A percentile compares a stretch with the other conserved stretches of the same genome.
phyloP scores from a whole-genome alignment of 2,113 vertebrate species.

The Menura novaehollandiae region DNA sequence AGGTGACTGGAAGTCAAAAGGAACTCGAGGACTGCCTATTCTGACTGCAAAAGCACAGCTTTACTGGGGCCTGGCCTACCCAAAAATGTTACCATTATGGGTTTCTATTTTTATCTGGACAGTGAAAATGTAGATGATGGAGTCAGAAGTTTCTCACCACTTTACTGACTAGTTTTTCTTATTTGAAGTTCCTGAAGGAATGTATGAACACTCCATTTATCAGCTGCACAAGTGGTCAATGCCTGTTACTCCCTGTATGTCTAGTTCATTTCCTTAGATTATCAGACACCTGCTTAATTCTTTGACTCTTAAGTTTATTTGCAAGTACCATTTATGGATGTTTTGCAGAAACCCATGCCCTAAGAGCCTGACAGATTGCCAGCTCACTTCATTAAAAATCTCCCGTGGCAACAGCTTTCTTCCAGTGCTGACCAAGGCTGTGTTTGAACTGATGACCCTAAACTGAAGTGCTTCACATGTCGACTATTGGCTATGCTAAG shows the following conservation, averaged over 20 bases:
- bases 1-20: not conserved
- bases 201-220: slow-evolving; percentile 3
- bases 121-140: not conserved
- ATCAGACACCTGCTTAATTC: slow-evolving; percentile 20
- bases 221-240: not conserved
- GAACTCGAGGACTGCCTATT: not conserved
- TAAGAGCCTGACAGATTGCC: slow-evolving; percentile 9
- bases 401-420: not conserved
- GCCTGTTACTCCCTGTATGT: not conserved
- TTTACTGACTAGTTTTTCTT: not conserved
- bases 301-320: not conserved
- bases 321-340: not conserved
- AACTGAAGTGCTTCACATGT: not conserved
- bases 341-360: not conserved
- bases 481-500: not conserved
- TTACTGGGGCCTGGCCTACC: not conserved
- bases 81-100: not conserved
- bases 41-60: not conserved
- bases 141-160: not conserved
- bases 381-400: not conserved
- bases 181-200: not conserved
- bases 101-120: slow-evolving; percentile 1
- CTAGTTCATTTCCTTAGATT: not conserved
- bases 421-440: not conserved
- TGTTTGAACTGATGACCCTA: not conserved